Evolutionary conservation across 2,797 vertebrate species (phyloP), one percentile per base, ranked within the genome.

Genomic region (Acanthiza pusilla): DNA sequence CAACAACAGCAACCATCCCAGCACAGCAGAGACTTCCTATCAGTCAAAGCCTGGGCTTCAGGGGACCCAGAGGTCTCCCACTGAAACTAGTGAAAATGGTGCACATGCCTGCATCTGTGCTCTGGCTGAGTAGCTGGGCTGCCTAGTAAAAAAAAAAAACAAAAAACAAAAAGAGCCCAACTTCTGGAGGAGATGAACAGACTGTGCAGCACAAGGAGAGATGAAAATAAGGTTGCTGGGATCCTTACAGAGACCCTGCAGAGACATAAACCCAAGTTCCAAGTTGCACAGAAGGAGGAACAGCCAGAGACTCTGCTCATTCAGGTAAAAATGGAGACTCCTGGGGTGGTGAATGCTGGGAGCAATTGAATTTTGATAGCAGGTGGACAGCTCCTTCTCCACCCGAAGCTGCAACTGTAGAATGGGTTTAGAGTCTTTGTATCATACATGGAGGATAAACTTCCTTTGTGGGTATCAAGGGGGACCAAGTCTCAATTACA

Each of bases 381-480:
- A 77, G 55, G 22, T 77, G 15, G 10, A 65, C 5, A 25, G 13
- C 7, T 81, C 11, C 26, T 72, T 63, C 45, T 65, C 13, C 19
- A 25, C 11, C 20, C 14, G 67, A 47, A 61, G 25, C 10, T 63
- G 10, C 13, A 54, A 45, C 1, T 17, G 29, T 6, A 66, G 38
- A 53, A 57, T 53, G 27, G 8, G 3, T 53, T 66, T 75, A 48
- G 11, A n/a, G 27, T 20, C 32, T 53, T 67, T 27, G 16, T 40
- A n/a, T 71, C 16, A 10, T 9, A 25, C 25, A 30, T 4, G 16
- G 20, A 58, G 11, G 16, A 72, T 27, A 93, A 93, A n/a, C 2
- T 4, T 58, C 29, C 29, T 48, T 66, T 22, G 14, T 53, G 29
- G 6, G 3, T 15, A 58, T 9, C 3, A 2, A 0, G 4, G 10